Evolutionary conservation across 1,140 invertebrate genomes (phyloP), one percentile per base, ranked within the genome.

Genomic region (Tigriopus japonicus): DNA sequence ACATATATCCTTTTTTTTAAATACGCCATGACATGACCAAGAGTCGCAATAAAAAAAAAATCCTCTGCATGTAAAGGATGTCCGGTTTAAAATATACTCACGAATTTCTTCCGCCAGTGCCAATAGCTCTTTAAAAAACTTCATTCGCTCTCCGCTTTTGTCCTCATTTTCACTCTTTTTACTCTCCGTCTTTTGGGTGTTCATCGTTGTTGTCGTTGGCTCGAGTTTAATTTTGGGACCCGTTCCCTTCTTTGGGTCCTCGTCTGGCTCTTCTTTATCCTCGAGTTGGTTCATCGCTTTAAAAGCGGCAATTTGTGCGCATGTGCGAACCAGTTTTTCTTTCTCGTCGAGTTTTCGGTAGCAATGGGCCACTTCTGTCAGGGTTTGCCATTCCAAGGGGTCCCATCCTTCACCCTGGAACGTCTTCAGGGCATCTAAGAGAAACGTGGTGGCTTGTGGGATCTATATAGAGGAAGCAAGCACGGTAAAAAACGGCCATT

Each of bases 361-460:
- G 45, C 45, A 49, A 15, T 49, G n/a, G n/a, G 45, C 45, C 21
- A 21, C n/a, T 15, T 49, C 45, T 49, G 21, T 15, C 45, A 49
- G 21, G 45, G 45, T 49, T 21, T 49, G 45, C n/a, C n/a, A 17
- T 49, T 49, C 21, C 45, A 49, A 49, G 10, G 45, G n/a, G 45
- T 54, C 23, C 93, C 93, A 97, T 14, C 83, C 81, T 69, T 96
- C 91, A 60, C 83, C 79, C 65, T 83, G 79, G 66, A 88, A 92
- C 17, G 85, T 87, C 55, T 86, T 81, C 19, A 94, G 71, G 0
- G 87, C 81, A 71, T 95, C 90, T 12, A 80, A 77, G 1, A 96
- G 75, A 73, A 94, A 95, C 1, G 82, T 83, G 13, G 87, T 83
- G 0, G 91, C 85, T 72, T 93, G 92, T 62, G 86, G 80, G 7